phyloP scores from a whole-genome alignment of 1,140 invertebrate genomes.

The Brachionus asplanchnoidis region DNA sequence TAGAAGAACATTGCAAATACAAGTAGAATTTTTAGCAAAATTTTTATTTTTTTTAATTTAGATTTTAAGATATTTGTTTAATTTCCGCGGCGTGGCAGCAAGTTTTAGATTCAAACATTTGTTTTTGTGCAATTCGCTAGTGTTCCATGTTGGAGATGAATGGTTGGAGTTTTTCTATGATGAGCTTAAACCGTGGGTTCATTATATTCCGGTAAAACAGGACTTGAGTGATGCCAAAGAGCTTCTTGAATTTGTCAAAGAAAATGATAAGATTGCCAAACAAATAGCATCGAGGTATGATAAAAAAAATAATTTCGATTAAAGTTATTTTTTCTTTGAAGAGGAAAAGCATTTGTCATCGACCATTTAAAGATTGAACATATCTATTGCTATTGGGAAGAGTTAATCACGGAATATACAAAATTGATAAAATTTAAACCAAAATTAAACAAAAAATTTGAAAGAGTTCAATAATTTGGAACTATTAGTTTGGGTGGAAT shows the following conservation, averaged over 20 bases:
- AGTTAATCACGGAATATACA: conserved; percentile 70
- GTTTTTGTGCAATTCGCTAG: conserved; percentile 85
- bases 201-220: conserved; percentile 77
- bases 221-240: conserved; percentile 58
- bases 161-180: conserved; percentile 95
- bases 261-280: conserved; percentile 69
- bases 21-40: conserved; percentile 58
- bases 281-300: conserved; percentile 69
- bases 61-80: conserved; percentile 74
- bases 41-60: neutral
- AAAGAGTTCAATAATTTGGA: conserved; percentile 6
- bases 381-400: conserved; percentile 79
- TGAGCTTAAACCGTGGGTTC: conserved; percentile 84
- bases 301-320: neutral
- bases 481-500: neutral
- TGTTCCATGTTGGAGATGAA: conserved; percentile 88
- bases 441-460: conserved; percentile 41
- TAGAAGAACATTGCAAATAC: conserved; percentile 86
- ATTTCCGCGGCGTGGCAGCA: conserved; percentile 90
- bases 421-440: conserved; percentile 67
- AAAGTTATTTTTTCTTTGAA: conserved; percentile 36
- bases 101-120: conserved; percentile 95
- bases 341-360: conserved; percentile 75
- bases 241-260: conserved; percentile 70
- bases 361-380: conserved; percentile 76